Base-by-base conservation (phyloP, 2,113 vertebrate species). In the Alligator mississippiensis region DNA sequence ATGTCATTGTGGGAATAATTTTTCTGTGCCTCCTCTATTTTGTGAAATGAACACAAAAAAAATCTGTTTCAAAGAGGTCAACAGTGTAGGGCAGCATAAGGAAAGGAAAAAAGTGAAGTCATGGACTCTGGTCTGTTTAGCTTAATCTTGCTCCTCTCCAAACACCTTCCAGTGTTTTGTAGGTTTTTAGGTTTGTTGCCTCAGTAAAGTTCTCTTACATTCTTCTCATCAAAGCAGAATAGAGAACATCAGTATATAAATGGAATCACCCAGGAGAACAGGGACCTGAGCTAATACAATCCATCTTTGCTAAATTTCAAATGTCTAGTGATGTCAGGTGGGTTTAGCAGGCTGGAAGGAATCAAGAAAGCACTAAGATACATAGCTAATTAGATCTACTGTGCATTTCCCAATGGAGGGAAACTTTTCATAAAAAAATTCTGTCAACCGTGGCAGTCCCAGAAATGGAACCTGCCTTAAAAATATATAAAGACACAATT, bases 391-490 rank as follows among this genome's bases (percentile, higher is more conserved):
- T 92, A 96, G 92, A 93, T 89, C 88, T 86, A 75, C 61, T 77
- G 96, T 91, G 92, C 80, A 58, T 78, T 47, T 93, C 64, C 92
- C 85, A 92, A 66, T 82, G 84, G 76, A 82, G 27, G 15, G 59
- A 84, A 94, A 90, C 87, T 90, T 96, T 77, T 89, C 80, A 80
- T 22, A 0, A 0, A 90, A 75, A 90, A 84, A 90, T 90, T 87
- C 0, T 5, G 87, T 86, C 1, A 80, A 96, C 95, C 95, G 96
- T 95, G 96, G 94, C 82, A 93, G 60, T 82, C 95, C 77, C 88
- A 90, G 88, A 95, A 97, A 95, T 85, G 93, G 82, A 87, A 70
- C 86, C n/a, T 87, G 82, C 76, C 9, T 91, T 94, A 92, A 96
- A 96, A 90, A 64, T 25, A 66, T 59, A 88, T 84, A 93, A 87